phyloP scores from a whole-genome alignment of 1,140 invertebrate genomes.

The Sinonovacula constricta region DNA sequence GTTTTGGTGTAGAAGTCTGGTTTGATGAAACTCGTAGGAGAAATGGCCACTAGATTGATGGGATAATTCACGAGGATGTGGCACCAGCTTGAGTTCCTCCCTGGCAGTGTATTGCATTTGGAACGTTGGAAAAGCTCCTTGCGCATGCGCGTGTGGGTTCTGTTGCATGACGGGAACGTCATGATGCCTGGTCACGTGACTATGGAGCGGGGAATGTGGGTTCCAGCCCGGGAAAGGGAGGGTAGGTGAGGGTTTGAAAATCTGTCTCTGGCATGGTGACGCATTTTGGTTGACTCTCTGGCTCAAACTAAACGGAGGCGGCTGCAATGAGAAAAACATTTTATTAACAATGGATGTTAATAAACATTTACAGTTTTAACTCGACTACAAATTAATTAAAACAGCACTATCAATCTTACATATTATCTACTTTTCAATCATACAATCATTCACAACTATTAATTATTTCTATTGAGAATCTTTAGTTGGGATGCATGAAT shows the following conservation, averaged over 20 bases:
- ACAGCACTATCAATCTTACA: background rate
- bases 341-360: too few species aligned
- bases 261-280: constrained; percentile 30
- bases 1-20: constrained; percentile 50
- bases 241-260: constrained; percentile 39
- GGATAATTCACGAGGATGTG: constrained; percentile 2
- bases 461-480: too few species aligned
- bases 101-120: constrained; percentile 23
- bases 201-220: background rate
- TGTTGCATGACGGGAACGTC: constrained; percentile 3
- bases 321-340: constrained; percentile 35
- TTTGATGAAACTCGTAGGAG: constrained; percentile 55
- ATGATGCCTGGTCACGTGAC: background rate
- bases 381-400: background rate
- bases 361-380: too few species aligned
- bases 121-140: constrained; percentile 18
- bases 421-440: background rate
- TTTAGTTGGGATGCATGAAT: too few species aligned
- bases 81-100: constrained; percentile 26
- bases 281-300: background rate
- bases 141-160: background rate
- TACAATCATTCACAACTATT: too few species aligned
- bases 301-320: constrained; percentile 7
- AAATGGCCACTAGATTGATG: constrained; percentile 7
- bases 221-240: constrained; percentile 31